Percentiles rank a stretch among this genome's conserved stretches.
Evolutionary conservation across 1,140 invertebrate genomes (phyloP).

Genomic region (Pentalonia nigronervosa): DNA sequence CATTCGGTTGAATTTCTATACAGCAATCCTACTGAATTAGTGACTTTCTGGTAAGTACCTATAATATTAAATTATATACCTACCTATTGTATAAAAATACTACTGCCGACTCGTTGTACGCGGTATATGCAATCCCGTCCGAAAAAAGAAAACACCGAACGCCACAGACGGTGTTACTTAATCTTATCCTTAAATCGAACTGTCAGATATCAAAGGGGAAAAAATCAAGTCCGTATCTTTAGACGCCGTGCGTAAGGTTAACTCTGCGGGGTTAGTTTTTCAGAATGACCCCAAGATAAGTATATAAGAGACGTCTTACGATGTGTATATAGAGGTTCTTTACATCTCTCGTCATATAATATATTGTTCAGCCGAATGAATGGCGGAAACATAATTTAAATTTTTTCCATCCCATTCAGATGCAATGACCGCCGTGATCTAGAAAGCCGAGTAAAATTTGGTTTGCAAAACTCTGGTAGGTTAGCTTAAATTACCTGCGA

Average conservation of each 20-base stretch:
- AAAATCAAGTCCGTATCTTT: not conserved
- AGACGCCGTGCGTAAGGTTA: not conserved
- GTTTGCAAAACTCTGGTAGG: not conserved
- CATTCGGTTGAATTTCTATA: not conserved
- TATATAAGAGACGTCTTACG: not conserved
- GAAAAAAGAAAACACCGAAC: not conserved
- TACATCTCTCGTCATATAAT: not conserved
- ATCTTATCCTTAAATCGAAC: conserved; percentile 13
- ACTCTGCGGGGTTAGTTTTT: not conserved
- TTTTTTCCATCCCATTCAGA: not conserved
- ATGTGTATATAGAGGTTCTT: not conserved
- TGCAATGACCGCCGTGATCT: not conserved
- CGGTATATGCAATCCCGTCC: not conserved
- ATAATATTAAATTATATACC: no score
- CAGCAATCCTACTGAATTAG: not conserved
- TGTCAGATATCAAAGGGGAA: not conserved
- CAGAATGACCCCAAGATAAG: not conserved
- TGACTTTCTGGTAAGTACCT: not conserved
- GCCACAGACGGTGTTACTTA: not conserved
- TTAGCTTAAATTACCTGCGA: not conserved
- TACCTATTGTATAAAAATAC: no score
- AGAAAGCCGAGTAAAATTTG: not conserved
- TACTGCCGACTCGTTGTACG: no score
- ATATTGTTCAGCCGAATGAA: not conserved
- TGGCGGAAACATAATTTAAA: not conserved